phyloP scores from a whole-genome alignment of 2,113 vertebrate species.

The Diadophis punctatus region DNA sequence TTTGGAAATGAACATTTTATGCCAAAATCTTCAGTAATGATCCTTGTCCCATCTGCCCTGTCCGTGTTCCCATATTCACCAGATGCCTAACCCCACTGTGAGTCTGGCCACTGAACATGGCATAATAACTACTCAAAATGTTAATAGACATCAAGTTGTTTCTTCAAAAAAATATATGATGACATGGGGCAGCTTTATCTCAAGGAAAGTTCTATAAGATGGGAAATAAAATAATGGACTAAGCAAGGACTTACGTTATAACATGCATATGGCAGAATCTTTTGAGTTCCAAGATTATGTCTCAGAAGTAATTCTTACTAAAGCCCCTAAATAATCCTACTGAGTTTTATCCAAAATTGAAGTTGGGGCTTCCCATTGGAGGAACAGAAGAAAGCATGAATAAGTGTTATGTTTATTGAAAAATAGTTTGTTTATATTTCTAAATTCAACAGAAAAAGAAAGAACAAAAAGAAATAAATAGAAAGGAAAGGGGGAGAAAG shows the following conservation, averaged over 20 bases:
- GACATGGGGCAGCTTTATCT: not conserved
- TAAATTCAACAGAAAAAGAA: not conserved
- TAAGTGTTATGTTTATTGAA: not conserved
- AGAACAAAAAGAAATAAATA: not conserved
- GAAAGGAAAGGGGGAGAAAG: not conserved
- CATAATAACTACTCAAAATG: not conserved
- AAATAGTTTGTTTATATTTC: not conserved
- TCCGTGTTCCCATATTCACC: conserved; percentile 5
- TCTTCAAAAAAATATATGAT: not conserved
- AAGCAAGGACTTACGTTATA: not conserved
- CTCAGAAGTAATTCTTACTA: not conserved
- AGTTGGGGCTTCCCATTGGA: too few species aligned
- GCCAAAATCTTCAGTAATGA: conserved; percentile 38
- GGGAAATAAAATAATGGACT: not conserved
- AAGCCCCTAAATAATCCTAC: not conserved
- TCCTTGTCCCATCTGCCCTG: conserved; percentile 27
- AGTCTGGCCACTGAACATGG: conserved; percentile 2
- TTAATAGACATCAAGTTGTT: not conserved
- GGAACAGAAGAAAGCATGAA: not conserved
- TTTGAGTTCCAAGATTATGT: not conserved
- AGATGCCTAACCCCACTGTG: not conserved
- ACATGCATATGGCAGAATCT: not conserved
- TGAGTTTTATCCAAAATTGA: not conserved
- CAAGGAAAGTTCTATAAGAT: not conserved
- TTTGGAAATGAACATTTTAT: conserved; percentile 39